Evolutionary conservation across 1,140 invertebrate species (phyloP).

Genomic region (Oscheius sp.): DNA sequence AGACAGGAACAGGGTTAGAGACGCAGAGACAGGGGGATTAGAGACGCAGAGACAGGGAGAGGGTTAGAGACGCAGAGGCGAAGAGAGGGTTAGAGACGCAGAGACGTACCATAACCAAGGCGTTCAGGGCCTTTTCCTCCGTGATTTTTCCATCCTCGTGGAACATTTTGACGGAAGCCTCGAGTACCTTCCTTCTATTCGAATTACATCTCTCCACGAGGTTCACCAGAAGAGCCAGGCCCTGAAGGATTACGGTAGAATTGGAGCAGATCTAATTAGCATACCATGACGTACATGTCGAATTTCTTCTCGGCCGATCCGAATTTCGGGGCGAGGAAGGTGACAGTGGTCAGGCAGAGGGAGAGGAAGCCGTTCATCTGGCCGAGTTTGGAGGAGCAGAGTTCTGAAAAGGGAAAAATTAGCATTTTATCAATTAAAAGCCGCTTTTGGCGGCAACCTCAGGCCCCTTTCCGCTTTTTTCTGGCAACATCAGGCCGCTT

Average conservation of each 20-base stretch:
- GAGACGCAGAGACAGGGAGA: too few relatives aligned
- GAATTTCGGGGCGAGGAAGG: constrained; percentile 31
- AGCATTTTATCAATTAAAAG: too few relatives aligned
- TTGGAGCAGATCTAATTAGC: background rate
- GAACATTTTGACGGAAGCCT: constrained; percentile 3
- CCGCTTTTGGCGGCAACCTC: too few relatives aligned
- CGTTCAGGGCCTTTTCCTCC: constrained; percentile 13
- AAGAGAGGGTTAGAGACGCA: too few relatives aligned
- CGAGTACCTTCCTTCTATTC: constrained; percentile 31
- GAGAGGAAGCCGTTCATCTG: constrained; percentile 27
- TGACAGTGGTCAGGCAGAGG: constrained; percentile 24
- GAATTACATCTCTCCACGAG: constrained; percentile 38
- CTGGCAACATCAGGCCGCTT: too few relatives aligned
- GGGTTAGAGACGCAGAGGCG: too few relatives aligned
- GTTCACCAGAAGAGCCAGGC: constrained; percentile 31
- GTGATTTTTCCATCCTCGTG: constrained; percentile 6
- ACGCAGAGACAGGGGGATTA: too few relatives aligned
- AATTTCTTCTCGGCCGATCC: constrained; percentile 17
- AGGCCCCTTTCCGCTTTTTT: too few relatives aligned
- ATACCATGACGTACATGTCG: constrained; percentile 36
- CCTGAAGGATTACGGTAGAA: constrained; percentile 7
- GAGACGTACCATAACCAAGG: too few relatives aligned
- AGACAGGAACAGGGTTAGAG: too few relatives aligned
- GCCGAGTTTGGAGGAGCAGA: constrained; percentile 39
- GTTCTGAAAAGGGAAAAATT: constrained; percentile 29